Conservation (phyloP, 2,888 invertebrate species). For the Hetaerina titia region DNA sequence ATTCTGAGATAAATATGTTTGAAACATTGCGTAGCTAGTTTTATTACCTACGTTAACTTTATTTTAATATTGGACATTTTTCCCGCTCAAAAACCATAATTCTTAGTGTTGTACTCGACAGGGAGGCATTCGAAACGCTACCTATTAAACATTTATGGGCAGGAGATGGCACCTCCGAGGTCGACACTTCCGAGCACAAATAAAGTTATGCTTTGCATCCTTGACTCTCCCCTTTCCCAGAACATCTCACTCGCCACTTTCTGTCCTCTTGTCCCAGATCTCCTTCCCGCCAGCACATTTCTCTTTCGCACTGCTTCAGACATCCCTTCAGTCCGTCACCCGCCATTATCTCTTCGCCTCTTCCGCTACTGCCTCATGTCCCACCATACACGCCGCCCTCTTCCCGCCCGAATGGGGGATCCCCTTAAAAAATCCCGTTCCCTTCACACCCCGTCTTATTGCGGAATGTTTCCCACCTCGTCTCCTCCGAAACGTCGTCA, state of each 20-base stretch:
- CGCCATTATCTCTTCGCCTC: neutral
- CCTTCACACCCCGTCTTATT: neutral
- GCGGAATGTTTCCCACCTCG: conserved; percentile 40
- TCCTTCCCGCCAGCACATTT: neutral
- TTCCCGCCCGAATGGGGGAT: neutral
- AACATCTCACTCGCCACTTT: neutral
- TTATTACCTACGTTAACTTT: too few relatives aligned
- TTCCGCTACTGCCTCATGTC: neutral
- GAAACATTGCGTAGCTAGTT: too few relatives aligned
- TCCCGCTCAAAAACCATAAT: too few relatives aligned
- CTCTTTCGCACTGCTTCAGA: neutral
- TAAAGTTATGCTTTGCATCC: neutral
- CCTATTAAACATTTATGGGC: neutral
- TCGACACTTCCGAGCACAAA: neutral
- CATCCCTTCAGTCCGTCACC: neutral
- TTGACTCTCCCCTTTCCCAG: neutral
- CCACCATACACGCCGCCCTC: too few relatives aligned
- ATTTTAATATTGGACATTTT: too few relatives aligned
- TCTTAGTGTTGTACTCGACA: neutral
- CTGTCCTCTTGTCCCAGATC: neutral
- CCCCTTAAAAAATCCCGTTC: neutral
- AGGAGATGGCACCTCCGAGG: neutral
- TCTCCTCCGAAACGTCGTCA: neutral
- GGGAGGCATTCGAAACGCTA: neutral
- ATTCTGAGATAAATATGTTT: too few relatives aligned